phyloP scores from a whole-genome alignment of 1,140 invertebrate genomes.

The Globodera ellingtonae region DNA sequence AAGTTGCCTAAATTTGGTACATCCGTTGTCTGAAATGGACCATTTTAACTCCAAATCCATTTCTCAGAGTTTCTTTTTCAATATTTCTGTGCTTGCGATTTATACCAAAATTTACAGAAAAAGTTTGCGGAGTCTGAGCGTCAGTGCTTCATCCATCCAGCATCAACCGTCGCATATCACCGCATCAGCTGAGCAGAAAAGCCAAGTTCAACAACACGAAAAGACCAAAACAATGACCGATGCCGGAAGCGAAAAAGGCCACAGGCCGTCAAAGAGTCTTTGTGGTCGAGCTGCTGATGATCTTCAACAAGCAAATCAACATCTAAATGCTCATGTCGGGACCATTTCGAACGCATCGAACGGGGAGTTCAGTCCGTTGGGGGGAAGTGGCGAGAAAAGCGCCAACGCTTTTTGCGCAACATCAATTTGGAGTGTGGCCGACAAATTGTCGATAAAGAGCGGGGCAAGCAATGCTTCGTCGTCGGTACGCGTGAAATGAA shows the following conservation, averaged over 20 bases:
- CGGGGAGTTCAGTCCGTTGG: too few relatives aligned
- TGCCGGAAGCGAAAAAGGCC: not conserved
- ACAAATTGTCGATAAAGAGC: conserved; percentile 26
- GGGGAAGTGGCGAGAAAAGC: too few relatives aligned
- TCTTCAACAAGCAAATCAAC: not conserved
- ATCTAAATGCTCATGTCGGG: too few relatives aligned
- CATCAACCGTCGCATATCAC: not conserved
- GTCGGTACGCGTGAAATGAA: conserved; percentile 4
- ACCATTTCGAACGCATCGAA: too few relatives aligned
- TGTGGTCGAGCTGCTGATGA: not conserved
- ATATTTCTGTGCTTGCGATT: too few relatives aligned
- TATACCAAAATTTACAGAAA: not conserved
- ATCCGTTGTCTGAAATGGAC: too few relatives aligned
- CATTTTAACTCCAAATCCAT: too few relatives aligned
- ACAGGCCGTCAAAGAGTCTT: conserved; percentile 17
- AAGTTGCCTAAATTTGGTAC: too few relatives aligned
- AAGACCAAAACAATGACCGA: not conserved
- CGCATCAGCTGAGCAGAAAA: not conserved
- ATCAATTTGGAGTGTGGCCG: not conserved
- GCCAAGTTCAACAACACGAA: not conserved
- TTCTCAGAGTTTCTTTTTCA: too few relatives aligned
- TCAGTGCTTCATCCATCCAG: not conserved
- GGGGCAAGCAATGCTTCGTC: conserved; percentile 23
- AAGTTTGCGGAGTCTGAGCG: not conserved
- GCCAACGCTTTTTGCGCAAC: too few relatives aligned